Conservation (phyloP, 2,888 invertebrate species). For the Callyntrura sp. region DNA sequence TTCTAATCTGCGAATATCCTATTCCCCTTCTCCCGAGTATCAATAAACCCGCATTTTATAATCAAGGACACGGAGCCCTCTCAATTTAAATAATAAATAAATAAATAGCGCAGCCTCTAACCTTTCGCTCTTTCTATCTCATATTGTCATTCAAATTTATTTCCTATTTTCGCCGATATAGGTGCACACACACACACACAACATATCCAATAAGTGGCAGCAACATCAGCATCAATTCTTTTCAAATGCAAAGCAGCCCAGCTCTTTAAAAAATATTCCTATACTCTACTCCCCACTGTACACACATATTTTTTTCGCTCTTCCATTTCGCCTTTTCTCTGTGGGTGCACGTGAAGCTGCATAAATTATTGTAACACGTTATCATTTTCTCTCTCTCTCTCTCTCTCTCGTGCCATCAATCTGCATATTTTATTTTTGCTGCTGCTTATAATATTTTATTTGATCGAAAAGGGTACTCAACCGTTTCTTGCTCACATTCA, state of each 20-base stretch:
- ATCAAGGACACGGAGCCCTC: no score
- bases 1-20: no score
- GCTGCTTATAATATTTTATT: no score
- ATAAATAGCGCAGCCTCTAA: constrained; percentile 18
- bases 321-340: background rate
- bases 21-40: no score
- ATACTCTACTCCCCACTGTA: background rate
- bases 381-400: background rate
- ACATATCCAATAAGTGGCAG: background rate
- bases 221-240: no score
- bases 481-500: background rate
- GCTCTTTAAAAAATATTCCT: background rate
- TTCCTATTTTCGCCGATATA: background rate
- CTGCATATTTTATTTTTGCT: constrained; percentile 1
- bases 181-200: background rate
- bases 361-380: constrained; percentile 19
- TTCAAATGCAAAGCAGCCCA: constrained; percentile 24
- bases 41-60: no score
- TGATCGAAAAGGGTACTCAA: no score
- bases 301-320: no score
- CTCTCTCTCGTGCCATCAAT: no score
- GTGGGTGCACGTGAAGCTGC: constrained; percentile 26
- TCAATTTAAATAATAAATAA: constrained; percentile 22
- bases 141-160: constrained; percentile 23
- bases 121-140: constrained; percentile 7